Conservation (phyloP, 2,888 invertebrate genomes). For the Mimas tiliae region DNA sequence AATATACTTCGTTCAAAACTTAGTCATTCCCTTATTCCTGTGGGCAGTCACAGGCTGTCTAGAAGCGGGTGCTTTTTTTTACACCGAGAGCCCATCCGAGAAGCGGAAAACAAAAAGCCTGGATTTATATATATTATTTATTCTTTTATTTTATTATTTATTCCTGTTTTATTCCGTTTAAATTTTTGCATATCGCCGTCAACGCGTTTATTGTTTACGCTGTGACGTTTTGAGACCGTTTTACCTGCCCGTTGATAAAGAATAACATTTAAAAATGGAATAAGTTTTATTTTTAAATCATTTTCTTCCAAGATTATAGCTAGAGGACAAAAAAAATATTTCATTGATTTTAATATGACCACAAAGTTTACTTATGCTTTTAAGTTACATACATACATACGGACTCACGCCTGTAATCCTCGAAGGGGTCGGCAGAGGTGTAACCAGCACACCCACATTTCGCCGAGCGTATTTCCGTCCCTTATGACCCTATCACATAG, state of each 20-base stretch:
- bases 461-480: no score
- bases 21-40: slow-evolving; percentile 50
- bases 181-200: slow-evolving; percentile 73
- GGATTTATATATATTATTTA: slow-evolving; percentile 82
- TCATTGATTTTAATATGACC: no score
- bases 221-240: slow-evolving; percentile 21
- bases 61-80: slow-evolving; percentile 83
- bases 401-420: no score
- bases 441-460: no score
- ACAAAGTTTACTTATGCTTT: no score
- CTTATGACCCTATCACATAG: no score
- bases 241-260: neutral
- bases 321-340: no score
- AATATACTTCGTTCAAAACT: slow-evolving; percentile 35
- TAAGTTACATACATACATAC: no score
- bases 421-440: no score
- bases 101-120: slow-evolving; percentile 81
- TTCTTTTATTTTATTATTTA: slow-evolving; percentile 51
- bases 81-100: slow-evolving; percentile 81
- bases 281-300: neutral
- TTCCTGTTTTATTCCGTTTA: slow-evolving; percentile 77
- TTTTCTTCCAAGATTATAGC: neutral
- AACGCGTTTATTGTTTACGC: slow-evolving; percentile 26
- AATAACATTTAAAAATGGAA: slow-evolving; percentile 9
- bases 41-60: slow-evolving; percentile 72